Evolutionary conservation across 2,888 invertebrate species (phyloP), one percentile per base, ranked within the genome.

Genomic region (Cerceris ruficornis): DNA sequence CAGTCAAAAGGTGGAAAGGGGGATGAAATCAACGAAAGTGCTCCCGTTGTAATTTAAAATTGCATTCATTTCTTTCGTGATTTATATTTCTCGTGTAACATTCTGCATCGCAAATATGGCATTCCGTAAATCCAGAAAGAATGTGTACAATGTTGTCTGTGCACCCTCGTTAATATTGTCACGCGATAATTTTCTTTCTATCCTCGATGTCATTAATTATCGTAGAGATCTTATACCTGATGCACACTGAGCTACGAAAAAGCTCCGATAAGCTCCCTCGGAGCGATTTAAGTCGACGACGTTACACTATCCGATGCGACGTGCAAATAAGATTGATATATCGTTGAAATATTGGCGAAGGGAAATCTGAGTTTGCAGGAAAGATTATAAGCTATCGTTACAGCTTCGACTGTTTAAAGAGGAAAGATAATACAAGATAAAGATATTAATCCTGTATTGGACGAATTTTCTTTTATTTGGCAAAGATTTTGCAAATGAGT

Each of bases 231-330:
- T 75, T 67, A 74, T 52, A 64, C 13, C 42, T 60, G 80, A 60
- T 60, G 58, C 8, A 52, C 57, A 79, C 67, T 74, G 79, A 64
- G 28, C 55, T 42, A 28, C 41, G 50, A 72, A 41, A 75, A 75
- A 75, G 75, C 69, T 28, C 46, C 62, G 80, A 72, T 80, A 75
- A 80, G 71, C 80, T 55, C 52, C 64, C 65, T 60, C 41, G 57
- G 75, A 69, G 42, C 71, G 69, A 64, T 43, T 65, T 65, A 69
- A 69, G 46, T 43, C 43, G 68, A 66, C 60, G 74, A 65, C 54
- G 69, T 67, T 71, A 49, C 52, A 49, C 58, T 50, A 49, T 68
- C 64, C 65, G 65, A 15, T 39, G 17, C 15, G 54, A 66, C 64
- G 55, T 11, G 13, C 14, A 54, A 46, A 28, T 28, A 49, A 65